A percentile compares a stretch with the other conserved stretches of the same genome.
phyloP scores from a whole-genome alignment of 2,113 vertebrate species.

The Castor canadensis region DNA sequence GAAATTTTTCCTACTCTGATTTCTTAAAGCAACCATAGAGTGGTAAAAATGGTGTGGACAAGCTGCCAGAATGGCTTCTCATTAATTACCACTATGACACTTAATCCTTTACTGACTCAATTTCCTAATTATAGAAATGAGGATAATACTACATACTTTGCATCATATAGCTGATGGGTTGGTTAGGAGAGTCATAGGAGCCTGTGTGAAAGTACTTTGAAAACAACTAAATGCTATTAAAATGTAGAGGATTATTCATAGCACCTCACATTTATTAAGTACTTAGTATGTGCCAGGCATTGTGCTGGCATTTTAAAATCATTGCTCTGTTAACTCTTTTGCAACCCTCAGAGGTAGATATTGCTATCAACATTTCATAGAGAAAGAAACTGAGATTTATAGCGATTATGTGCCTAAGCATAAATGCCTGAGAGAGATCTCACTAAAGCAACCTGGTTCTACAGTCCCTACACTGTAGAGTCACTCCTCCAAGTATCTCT shows the following conservation, averaged over 20 bases:
- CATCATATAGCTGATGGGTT: constrained; percentile 15
- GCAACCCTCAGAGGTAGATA: neutral
- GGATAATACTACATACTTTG: neutral
- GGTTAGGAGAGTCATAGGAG: constrained; percentile 38
- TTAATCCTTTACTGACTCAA: constrained; percentile 36
- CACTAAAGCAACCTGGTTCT: neutral
- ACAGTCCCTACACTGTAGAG: neutral
- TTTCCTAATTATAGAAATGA: constrained; percentile 51
- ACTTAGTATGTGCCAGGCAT: constrained; percentile 31
- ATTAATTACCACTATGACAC: neutral
- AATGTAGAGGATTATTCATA: constrained; percentile 52
- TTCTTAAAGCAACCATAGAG: constrained; percentile 1
- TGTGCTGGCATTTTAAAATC: constrained; percentile 47
- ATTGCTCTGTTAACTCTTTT: constrained; percentile 51
- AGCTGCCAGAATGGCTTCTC: neutral
- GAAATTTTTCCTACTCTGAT: neutral
- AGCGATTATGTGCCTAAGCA: neutral
- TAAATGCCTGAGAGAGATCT: neutral
- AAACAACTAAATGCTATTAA: constrained; percentile 65
- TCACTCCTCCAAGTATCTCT: neutral
- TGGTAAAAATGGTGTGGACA: neutral
- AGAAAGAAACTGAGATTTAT: neutral
- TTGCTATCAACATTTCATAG: neutral
- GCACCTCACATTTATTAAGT: constrained; percentile 46
- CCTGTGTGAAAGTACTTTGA: constrained; percentile 30